Percentiles rank a stretch among this genome's conserved stretches.
phyloP scores from a whole-genome alignment of 2,113 vertebrate genomes.

The Orycteropus afer region DNA sequence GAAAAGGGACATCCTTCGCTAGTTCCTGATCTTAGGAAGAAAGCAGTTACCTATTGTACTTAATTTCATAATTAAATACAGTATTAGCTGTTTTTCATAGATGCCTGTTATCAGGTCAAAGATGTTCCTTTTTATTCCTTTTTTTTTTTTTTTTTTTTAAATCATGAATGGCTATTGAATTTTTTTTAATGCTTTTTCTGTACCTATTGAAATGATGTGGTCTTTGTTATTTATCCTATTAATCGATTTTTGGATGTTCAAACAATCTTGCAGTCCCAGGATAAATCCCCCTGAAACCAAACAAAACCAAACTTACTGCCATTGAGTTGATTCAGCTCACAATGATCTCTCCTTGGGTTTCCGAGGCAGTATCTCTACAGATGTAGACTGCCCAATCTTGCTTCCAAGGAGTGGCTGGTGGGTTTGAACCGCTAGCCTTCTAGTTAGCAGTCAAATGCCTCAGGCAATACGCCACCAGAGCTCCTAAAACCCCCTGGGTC shows the following conservation, averaged over 20 bases:
- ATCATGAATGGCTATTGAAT: not conserved
- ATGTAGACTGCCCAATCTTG: too few species aligned
- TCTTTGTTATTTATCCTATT: not conserved
- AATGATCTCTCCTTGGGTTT: too few species aligned
- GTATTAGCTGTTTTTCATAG: not conserved
- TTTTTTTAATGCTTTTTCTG: not conserved
- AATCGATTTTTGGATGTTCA: not conserved
- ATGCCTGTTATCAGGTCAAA: not conserved
- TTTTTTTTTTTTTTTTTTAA: not conserved
- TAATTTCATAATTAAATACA: not conserved
- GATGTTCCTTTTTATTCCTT: not conserved
- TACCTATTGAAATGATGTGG: not conserved
- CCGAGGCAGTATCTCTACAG: too few species aligned
- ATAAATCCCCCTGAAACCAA: not conserved
- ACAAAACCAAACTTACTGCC: too few species aligned
- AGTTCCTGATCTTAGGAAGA: not conserved
- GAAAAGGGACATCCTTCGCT: not conserved
- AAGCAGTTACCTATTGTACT: not conserved
- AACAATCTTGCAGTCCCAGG: not conserved
- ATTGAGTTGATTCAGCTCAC: too few species aligned
- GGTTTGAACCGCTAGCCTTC: too few species aligned
- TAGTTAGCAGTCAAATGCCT: too few species aligned
- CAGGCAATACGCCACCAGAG: too few species aligned
- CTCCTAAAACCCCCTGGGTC: not conserved
- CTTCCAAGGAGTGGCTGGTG: too few species aligned